Base-by-base conservation (phyloP, 2,888 invertebrate genomes). In the Axea sp. region DNA sequence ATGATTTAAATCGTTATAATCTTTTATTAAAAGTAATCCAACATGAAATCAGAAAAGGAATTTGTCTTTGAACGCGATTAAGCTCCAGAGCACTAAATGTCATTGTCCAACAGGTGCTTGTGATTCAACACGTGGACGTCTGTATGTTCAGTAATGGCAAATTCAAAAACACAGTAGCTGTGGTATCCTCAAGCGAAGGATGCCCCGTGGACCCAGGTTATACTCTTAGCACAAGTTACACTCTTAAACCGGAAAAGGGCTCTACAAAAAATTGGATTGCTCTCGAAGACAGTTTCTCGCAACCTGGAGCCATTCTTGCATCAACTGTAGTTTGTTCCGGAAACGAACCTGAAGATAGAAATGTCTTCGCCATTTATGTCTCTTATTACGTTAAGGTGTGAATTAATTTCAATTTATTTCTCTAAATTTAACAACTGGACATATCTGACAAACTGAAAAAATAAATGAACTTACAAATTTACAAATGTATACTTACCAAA, bases 91-190 rank as follows among this genome's bases (percentile, higher is more conserved):
- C n/a, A n/a, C n/a, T n/a, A n/a, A n/a, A n/a, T n/a, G n/a, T n/a
- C n/a, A n/a, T n/a, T n/a, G n/a, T n/a, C 11, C 37, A 65, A 5
- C 88, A 96, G 96, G 92, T 94, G 2, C 91, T 95, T 83, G 92
- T 95, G 60, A 93, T 96, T 1, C 96, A 96, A 84, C 95, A 96
- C 87, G 96, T 96, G 14, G 96, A 96, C 84, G 96, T 97, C 0
- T 96, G 96, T 88, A 96, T 97, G 94, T 96, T 97, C 88, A 96
- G 96, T 77, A 96, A 96, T 82, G 96, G 96, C 0, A 96, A 96
- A 88, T 96, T 96, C 89, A 96, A 96, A 88, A 96, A 96, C 86
- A 93, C 95, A n/a, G 96, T 96, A 0, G 96, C 95, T 0, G 83
- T 89, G 72, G 84, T 90, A 43, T 91, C 92, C 72, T 90, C 91